Conservation (phyloP, 2,797 vertebrate species). For the Pagetopsis macropterus region DNA sequence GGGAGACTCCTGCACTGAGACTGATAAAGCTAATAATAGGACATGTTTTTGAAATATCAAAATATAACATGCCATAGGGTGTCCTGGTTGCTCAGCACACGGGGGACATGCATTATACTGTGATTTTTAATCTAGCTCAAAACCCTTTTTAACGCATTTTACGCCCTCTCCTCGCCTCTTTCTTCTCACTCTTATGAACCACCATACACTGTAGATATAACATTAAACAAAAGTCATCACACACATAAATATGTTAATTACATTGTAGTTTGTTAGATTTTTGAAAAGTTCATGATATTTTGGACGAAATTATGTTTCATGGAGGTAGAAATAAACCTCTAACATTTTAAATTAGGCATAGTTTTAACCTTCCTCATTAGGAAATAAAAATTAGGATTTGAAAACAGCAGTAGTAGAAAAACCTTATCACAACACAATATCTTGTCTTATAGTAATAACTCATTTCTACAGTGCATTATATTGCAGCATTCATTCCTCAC, state of each 20-base stretch:
- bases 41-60: slow-evolving; percentile 75
- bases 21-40: slow-evolving; percentile 82
- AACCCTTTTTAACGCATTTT: slow-evolving; percentile 9
- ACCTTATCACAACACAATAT: not conserved
- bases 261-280: too few relatives aligned
- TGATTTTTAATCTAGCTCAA: slow-evolving; percentile 53
- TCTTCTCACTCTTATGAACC: slow-evolving; percentile 6
- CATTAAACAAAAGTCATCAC: too few relatives aligned
- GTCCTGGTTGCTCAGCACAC: slow-evolving; percentile 58
- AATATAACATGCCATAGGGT: slow-evolving; percentile 68
- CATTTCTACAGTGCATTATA: not conserved
- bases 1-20: slow-evolving; percentile 70
- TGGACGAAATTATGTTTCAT: too few relatives aligned
- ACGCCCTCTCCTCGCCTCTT: slow-evolving; percentile 1
- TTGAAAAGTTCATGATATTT: too few relatives aligned
- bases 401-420: too few relatives aligned
- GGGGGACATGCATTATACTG: slow-evolving; percentile 39
- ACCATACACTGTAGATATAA: not conserved
- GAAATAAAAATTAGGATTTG: too few relatives aligned
- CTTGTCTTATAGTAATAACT: not conserved
- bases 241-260: too few relatives aligned
- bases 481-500: slow-evolving; percentile 9
- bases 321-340: too few relatives aligned
- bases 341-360: too few relatives aligned
- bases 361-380: too few relatives aligned